Evolutionary conservation across 53 echinoderm and acorn worm genomes (phyloP).

Genomic region (Luidia sarsii): DNA sequence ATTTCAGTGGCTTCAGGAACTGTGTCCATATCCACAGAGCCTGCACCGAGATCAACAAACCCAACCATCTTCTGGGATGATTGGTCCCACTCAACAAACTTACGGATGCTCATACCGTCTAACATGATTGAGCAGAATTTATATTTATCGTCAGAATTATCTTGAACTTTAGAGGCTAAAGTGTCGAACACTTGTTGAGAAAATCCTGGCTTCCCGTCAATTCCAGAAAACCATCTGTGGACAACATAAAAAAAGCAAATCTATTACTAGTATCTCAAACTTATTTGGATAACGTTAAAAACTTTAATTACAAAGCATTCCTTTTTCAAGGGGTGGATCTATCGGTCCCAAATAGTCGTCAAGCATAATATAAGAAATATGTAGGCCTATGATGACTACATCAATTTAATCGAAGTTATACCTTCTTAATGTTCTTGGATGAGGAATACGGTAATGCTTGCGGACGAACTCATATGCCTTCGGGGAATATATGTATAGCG

Average conservation of each 20-base stretch:
- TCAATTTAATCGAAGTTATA: neutral
- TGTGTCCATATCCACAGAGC: neutral
- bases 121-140: neutral
- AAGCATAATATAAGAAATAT: no score
- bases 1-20: slow-evolving; percentile 19
- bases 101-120: slow-evolving; percentile 17
- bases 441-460: slow-evolving; percentile 15
- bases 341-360: no score
- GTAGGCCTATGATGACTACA: no score
- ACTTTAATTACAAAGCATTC: no score
- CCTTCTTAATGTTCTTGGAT: slow-evolving; percentile 25
- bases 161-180: neutral
- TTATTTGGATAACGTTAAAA: no score
- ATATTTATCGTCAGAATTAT: slow-evolving; percentile 1
- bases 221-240: slow-evolving; percentile 29
- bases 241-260: neutral
- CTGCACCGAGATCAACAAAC: neutral
- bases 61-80: slow-evolving; percentile 17
- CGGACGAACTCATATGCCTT: slow-evolving; percentile 22
- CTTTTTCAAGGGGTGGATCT: no score
- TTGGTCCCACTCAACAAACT: slow-evolving; percentile 9
- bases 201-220: slow-evolving; percentile 16
- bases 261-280: no score
- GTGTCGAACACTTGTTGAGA: slow-evolving; percentile 20
- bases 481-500: slow-evolving; percentile 14